Conservation (phyloP, 1,140 invertebrate species). For the Battus philenor region DNA sequence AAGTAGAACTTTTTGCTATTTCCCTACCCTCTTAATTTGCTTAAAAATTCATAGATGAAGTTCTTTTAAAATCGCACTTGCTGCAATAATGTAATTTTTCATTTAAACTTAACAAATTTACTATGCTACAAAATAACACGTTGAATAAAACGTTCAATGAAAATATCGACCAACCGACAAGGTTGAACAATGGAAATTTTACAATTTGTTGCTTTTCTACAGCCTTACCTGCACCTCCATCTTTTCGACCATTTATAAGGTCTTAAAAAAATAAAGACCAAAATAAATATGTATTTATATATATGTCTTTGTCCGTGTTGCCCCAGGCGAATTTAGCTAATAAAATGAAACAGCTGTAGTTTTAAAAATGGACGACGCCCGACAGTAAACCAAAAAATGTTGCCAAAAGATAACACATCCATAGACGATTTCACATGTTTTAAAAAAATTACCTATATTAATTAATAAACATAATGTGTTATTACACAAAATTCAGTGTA, state of each 20-base stretch:
- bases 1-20: not conserved
- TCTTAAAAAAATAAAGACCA: constrained; percentile 18
- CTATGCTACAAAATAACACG: constrained; percentile 20
- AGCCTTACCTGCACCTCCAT: constrained; percentile 47
- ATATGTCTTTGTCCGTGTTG: not conserved
- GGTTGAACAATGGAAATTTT: constrained; percentile 53
- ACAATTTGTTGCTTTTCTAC: constrained; percentile 15
- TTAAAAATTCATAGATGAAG: not conserved
- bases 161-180: constrained; percentile 52
- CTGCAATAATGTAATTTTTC: not conserved
- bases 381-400: constrained; percentile 9
- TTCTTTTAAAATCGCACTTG: not conserved
- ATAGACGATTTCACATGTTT: no score
- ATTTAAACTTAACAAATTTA: not conserved
- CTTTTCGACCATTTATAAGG: constrained; percentile 46
- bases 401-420: not conserved
- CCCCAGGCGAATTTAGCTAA: constrained; percentile 10
- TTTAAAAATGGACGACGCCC: constrained; percentile 41
- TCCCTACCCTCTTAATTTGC: not conserved
- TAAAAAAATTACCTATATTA: no score
- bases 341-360: constrained; percentile 38
- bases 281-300: constrained; percentile 15
- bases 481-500: not conserved
- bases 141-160: constrained; percentile 24
- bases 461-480: no score